Evolutionary conservation across 2,113 vertebrate species (phyloP), one percentile per base, ranked within the genome.

Genomic region (Gasterosteus aculeatus): DNA sequence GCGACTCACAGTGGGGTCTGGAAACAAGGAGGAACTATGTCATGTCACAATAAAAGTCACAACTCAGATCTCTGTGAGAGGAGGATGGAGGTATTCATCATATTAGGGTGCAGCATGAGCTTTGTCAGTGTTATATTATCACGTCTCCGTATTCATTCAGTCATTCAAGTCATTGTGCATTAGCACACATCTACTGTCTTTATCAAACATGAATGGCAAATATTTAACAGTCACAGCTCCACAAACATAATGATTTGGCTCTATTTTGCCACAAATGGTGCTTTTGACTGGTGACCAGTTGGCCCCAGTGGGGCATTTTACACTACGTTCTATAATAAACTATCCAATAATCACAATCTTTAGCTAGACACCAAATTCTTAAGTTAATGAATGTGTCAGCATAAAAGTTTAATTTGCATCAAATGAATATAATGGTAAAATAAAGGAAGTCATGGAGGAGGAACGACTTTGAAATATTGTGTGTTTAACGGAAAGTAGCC

Each of bases 1-100:
- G 0, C 92, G 95, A 64, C 87, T 92, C 64, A 94, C 85, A 0
- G 85, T 41, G 15, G 92, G 69, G 85, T 96, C 97, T 98, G 86
- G 7, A 64, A 11, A 70, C 2, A 42, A 4, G 15, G 68, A 8
- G n/a, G 18, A 26, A 31, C 22, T 29, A 31, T n/a, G 35, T 35
- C 44, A 75, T 18, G 11, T 47, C 1, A 47, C 26, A 12, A 49
- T 0, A 58, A 57, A 44, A 59, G n/a, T 58, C 26, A n/a, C 15
- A 10, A 42, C 31, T 81, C 67, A 54, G 29, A 54, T 18, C 19
- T 19, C 22, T 53, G 22, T 10, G 4, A 22, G 51, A 54, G 10
- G 10, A 19, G 7, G 7, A 57, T 42, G 22, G 1, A 7, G 19
- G 10, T 22, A 61, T 39, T 61, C 12, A 11, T 22, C n/a, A 22